These are phyloP conservation scores for Petrocephalus microphthalmus DNA, from an alignment of 2,113 vertebrate species.

Conservation along the genomic window DNA sequence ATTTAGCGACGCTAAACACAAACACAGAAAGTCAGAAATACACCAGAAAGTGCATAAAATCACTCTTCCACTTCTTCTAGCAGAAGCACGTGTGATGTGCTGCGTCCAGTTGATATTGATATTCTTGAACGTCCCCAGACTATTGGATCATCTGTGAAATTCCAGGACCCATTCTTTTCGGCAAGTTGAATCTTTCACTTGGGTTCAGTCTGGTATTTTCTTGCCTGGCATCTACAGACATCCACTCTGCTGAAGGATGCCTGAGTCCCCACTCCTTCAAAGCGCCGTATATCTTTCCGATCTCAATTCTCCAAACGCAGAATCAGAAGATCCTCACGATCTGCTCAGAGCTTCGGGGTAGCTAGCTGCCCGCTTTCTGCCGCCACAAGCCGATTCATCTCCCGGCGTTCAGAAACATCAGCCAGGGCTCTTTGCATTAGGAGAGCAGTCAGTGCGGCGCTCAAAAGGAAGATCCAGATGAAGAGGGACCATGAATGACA, in stretches of 20 bases:
- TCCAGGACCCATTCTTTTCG: not conserved
- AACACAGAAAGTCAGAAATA: not conserved
- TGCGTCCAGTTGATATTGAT: not conserved
- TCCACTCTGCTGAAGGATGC: constrained; percentile 2
- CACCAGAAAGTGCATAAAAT: not conserved
- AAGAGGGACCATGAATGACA: not conserved
- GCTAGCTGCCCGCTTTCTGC: not conserved
- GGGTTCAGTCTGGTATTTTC: not conserved
- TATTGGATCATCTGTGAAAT: not conserved
- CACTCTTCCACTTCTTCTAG: not conserved
- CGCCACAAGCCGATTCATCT: not conserved
- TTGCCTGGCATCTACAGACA: not conserved
- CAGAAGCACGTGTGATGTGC: not conserved
- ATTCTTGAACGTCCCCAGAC: not conserved
- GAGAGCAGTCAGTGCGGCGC: not conserved
- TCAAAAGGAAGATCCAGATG: not conserved
- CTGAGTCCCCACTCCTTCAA: not conserved
- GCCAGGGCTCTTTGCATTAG: not conserved
- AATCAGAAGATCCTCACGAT: not conserved
- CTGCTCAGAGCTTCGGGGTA: not conserved
- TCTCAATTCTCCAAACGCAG: not conserved
- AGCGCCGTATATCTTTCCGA: not conserved
- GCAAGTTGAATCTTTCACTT: not conserved
- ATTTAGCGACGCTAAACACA: not conserved
- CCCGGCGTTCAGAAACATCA: not conserved